phyloP scores from a whole-genome alignment of 2,888 invertebrate genomes.

The Dryadula phaetusa region DNA sequence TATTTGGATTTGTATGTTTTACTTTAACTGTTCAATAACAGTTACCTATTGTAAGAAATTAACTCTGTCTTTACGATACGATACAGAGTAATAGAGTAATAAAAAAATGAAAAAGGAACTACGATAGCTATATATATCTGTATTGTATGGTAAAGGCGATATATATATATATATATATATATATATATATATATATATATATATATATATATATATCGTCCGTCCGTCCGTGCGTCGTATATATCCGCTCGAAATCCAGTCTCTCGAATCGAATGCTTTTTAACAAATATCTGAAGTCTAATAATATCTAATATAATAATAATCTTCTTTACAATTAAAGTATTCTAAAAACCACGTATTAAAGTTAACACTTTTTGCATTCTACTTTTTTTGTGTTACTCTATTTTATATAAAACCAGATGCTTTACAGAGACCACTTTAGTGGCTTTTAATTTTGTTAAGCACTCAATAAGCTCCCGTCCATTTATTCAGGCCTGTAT shows the following conservation, averaged over 20 bases:
- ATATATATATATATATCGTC: too few species aligned
- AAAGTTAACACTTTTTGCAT: not conserved
- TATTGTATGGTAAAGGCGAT: too few species aligned
- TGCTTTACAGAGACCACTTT: not conserved
- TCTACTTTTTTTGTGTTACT: conserved; percentile 2
- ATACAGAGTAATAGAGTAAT: too few species aligned
- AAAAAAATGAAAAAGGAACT: too few species aligned
- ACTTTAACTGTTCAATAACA: conserved; percentile 17
- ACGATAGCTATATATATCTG: too few species aligned
- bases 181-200: too few species aligned
- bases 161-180: too few species aligned
- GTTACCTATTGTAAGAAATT: not conserved
- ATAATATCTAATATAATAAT: too few species aligned
- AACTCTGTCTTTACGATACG: not conserved
- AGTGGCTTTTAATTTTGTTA: not conserved
- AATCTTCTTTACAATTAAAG: not conserved
- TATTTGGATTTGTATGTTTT: conserved; percentile 3
- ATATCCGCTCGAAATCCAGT: too few species aligned
- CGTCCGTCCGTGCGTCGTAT: too few species aligned
- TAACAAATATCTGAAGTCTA: too few species aligned
- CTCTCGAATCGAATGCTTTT: too few species aligned
- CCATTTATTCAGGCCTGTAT: not conserved
- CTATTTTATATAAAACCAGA: conserved; percentile 2
- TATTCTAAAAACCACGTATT: not conserved
- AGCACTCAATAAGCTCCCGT: not conserved